Conservation (phyloP, 1,140 invertebrate genomes). For the Pseudomyrmex pallidus region DNA sequence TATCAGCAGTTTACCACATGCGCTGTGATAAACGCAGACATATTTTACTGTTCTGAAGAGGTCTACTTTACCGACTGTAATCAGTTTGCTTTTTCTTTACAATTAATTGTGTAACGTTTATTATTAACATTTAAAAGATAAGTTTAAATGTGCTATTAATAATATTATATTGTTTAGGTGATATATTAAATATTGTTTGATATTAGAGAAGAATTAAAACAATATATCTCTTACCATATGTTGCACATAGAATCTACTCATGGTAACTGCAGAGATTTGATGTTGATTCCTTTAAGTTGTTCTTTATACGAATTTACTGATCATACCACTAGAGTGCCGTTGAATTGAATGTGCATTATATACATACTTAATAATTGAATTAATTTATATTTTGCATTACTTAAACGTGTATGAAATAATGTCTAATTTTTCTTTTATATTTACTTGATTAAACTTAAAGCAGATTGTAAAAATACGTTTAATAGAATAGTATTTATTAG, state of each 20-base stretch:
- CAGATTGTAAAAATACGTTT: not conserved
- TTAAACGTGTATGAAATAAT: not conserved
- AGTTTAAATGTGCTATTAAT: not conserved
- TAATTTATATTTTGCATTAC: not conserved
- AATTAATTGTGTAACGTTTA: not conserved
- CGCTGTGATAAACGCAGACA: not conserved
- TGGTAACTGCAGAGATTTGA: not conserved
- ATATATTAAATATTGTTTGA: not conserved
- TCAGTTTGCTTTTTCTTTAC: not conserved
- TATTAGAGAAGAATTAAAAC: too few relatives aligned
- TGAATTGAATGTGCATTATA: not conserved
- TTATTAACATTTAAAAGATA: not conserved
- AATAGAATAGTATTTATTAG: not conserved
- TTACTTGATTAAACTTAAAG: not conserved
- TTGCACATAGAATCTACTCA: not conserved
- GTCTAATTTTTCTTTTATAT: not conserved
- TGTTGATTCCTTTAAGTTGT: not conserved
- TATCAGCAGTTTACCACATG: not conserved
- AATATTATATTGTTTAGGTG: not conserved
- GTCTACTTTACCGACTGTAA: slow-evolving; percentile 25
- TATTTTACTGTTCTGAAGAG: not conserved
- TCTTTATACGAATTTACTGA: not conserved
- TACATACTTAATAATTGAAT: not conserved
- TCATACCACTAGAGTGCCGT: slow-evolving; percentile 1
- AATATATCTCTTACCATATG: not conserved